A percentile compares a stretch with the other conserved stretches of the same genome.
Evolutionary conservation across 2,888 invertebrate species (phyloP).

Genomic region (Eilema caniola): DNA sequence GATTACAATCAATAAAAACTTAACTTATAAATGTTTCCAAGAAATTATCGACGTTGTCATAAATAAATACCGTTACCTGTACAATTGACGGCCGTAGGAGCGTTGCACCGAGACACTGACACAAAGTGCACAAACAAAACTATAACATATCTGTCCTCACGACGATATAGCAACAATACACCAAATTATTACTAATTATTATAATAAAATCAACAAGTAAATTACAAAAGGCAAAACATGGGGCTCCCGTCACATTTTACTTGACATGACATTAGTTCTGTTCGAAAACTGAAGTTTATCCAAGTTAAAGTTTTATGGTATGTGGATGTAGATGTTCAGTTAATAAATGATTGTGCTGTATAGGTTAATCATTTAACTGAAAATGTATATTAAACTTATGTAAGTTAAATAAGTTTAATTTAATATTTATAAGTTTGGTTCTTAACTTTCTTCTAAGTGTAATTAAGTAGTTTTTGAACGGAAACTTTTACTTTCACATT

Average conservation of each 20-base stretch:
- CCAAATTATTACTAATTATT: slow-evolving; percentile 68
- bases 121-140: slow-evolving; percentile 57
- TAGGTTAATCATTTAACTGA: neutral
- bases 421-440: neutral
- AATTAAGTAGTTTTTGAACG: neutral
- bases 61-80: slow-evolving; percentile 85
- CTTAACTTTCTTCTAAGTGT: neutral
- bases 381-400: neutral
- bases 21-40: slow-evolving; percentile 55
- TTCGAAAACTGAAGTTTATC: slow-evolving; percentile 44
- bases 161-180: slow-evolving; percentile 61
- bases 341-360: neutral
- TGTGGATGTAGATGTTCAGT: neutral
- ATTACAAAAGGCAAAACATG: slow-evolving; percentile 77
- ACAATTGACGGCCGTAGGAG: slow-evolving; percentile 64
- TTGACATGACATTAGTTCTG: slow-evolving; percentile 56
- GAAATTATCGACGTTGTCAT: slow-evolving; percentile 79
- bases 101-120: slow-evolving; percentile 58
- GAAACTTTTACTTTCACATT: neutral
- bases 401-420: too few relatives aligned
- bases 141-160: slow-evolving; percentile 70
- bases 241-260: slow-evolving; percentile 77
- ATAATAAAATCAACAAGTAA: slow-evolving; percentile 83
- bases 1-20: slow-evolving; percentile 55
- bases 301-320: neutral